Evolutionary conservation across 2,888 invertebrate species (phyloP).

Genomic region (Resseliella maxima): DNA sequence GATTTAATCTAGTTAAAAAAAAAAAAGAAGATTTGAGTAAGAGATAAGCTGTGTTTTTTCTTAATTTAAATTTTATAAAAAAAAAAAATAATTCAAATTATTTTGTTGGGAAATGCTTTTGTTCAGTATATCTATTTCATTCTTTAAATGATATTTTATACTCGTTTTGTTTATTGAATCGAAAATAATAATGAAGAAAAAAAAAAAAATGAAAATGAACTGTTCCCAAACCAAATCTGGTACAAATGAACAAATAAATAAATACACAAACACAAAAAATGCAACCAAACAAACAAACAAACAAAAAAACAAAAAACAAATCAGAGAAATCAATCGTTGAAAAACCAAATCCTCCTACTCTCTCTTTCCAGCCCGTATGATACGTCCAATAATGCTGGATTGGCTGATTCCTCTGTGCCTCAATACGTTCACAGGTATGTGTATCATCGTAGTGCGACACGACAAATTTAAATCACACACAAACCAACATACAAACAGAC

Average conservation of each 20-base stretch:
- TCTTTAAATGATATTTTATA: not conserved
- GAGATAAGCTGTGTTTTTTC: not conserved
- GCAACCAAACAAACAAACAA: not conserved
- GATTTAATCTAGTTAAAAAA: not conserved
- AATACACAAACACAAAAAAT: not conserved
- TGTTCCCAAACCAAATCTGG: not conserved
- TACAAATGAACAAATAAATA: slow-evolving; percentile 27
- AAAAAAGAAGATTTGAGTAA: not conserved
- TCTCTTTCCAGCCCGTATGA: slow-evolving; percentile 58
- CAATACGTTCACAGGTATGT: slow-evolving; percentile 57
- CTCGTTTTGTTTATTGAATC: not conserved
- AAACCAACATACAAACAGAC: no score
- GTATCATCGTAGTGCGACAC: slow-evolving; percentile 32
- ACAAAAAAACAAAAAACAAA: slow-evolving; percentile 1
- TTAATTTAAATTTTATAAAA: not conserved
- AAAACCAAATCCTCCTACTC: slow-evolving; percentile 51
- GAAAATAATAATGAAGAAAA: not conserved
- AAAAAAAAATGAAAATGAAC: not conserved
- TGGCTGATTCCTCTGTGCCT: slow-evolving; percentile 56
- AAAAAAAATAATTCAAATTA: not conserved
- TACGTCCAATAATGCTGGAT: slow-evolving; percentile 57
- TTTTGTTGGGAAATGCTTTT: not conserved
- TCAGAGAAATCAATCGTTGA: slow-evolving; percentile 49
- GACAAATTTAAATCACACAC: not conserved
- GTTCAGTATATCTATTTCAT: slow-evolving; percentile 21